Evolutionary conservation across 2,888 invertebrate genomes (phyloP), one percentile per base, ranked within the genome.

Genomic region (Morpho deidamia): DNA sequence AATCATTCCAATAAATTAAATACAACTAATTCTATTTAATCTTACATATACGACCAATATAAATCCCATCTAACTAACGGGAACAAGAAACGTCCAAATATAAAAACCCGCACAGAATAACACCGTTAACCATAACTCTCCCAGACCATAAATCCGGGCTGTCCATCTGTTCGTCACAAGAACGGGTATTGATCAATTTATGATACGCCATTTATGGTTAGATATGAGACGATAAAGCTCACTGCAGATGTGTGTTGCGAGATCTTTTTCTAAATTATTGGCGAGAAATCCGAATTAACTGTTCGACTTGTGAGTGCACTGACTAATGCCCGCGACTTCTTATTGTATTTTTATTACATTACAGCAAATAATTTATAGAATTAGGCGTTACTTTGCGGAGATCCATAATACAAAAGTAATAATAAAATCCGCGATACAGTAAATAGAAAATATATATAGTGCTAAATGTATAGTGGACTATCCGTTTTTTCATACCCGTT

Each of bases 161-260:
- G 69, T 70, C 68, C 63, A 65, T 68, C 61, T 60, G 67, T 71
- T 72, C 72, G 74, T 78, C 77, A 77, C 71, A 69, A 70, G 73
- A 73, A 74, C 73, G 66, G 65, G 74, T 73, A 72, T 71, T 71
- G 71, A 71, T 79, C 69, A 76, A 80, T 80, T 78, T 78, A 80
- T 77, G 74, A 77, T 74, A 63, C 62, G 43, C 75, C 77, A 51
- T 78, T 57, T 73, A 77, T 51, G 76, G 53, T 56, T 58, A 58
- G 66, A 67, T 73, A 74, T 68, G 64, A 67, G 63, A 64, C 58
- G 51, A 61, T 63, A 62, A 65, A 61, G 39, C 45, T 63, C 38
- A 44, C 11, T 49, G 58, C 61, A 66, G 57, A 63, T 46, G 43
- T 49, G n/a, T 48, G 50, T 44, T 51, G 55, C 49, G 43, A 51